Conservation (phyloP, 92 coral and sea anemone genomes). For the Plumapathes pennacea region DNA sequence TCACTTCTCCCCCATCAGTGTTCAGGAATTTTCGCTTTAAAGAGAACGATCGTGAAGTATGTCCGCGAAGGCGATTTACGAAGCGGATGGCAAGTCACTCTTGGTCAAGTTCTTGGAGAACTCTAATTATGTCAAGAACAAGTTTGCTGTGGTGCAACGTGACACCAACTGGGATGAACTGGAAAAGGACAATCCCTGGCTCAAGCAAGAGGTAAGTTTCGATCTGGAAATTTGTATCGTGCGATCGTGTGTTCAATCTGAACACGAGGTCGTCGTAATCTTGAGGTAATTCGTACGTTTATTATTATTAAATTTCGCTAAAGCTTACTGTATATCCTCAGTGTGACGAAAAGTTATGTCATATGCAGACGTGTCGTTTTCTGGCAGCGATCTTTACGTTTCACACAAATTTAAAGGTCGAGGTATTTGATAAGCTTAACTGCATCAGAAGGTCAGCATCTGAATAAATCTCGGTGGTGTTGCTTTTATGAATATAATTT, state of each 20-base stretch:
- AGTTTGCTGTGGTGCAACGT: conserved; percentile 58
- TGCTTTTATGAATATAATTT: too few species aligned
- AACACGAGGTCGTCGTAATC: not conserved
- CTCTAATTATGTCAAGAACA: conserved; percentile 59
- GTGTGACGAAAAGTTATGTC: not conserved
- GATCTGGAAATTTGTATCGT: too few species aligned
- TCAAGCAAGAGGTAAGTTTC: conserved; percentile 63
- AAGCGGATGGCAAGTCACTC: conserved; percentile 85
- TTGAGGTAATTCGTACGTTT: not conserved
- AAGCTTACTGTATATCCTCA: not conserved
- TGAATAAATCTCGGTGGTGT: too few species aligned
- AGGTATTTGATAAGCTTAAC: too few species aligned
- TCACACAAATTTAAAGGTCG: too few species aligned
- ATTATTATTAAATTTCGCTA: not conserved
- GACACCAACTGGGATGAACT: conserved; percentile 76
- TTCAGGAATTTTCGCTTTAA: too few species aligned
- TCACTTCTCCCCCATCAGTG: too few species aligned
- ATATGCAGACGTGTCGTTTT: not conserved
- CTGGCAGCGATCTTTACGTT: too few species aligned
- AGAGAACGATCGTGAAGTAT: too few species aligned
- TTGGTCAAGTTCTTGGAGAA: conserved; percentile 62
- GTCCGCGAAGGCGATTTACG: conserved; percentile 98
- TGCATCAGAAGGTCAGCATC: too few species aligned
- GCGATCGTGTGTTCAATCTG: not conserved
- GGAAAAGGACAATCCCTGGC: conserved; percentile 73